Percentiles rank a stretch among this genome's conserved stretches.
phyloP scores from a whole-genome alignment of 2,888 invertebrate genomes.

The Caenorhabditis sp. region DNA sequence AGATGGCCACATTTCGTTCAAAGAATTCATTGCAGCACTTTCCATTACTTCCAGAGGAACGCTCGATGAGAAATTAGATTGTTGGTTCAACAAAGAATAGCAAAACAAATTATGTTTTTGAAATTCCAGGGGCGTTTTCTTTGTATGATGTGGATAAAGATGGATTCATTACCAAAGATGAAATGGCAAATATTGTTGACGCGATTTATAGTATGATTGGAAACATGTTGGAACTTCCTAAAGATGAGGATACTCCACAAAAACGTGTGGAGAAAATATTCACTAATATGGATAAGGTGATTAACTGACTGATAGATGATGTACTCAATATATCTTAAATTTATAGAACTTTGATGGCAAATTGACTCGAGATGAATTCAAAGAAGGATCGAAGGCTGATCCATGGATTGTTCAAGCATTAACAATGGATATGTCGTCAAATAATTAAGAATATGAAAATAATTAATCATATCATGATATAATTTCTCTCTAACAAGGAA shows the following conservation, averaged over 20 bases:
- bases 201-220: conserved; percentile 72
- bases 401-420: conserved; percentile 75
- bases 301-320: not conserved
- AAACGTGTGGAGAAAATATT: conserved; percentile 74
- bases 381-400: conserved; percentile 74
- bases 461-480: not conserved
- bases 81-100: conserved; percentile 30
- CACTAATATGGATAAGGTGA: conserved; percentile 73
- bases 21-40: conserved; percentile 70
- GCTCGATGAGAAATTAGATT: conserved; percentile 71
- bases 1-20: conserved; percentile 70
- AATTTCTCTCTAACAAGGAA: not conserved
- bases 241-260: conserved; percentile 74
- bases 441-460: not conserved
- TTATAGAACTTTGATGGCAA: conserved; percentile 74
- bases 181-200: conserved; percentile 64
- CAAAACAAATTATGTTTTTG: not conserved
- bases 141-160: conserved; percentile 74
- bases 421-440: conserved; percentile 69
- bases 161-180: conserved; percentile 73
- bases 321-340: not conserved
- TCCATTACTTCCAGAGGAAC: conserved; percentile 71
- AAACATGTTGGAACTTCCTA: conserved; percentile 73
- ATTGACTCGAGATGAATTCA: conserved; percentile 74
- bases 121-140: conserved; percentile 73